phyloP scores from a whole-genome alignment of 2,113 vertebrate genomes.

The Lampris incognitus region DNA sequence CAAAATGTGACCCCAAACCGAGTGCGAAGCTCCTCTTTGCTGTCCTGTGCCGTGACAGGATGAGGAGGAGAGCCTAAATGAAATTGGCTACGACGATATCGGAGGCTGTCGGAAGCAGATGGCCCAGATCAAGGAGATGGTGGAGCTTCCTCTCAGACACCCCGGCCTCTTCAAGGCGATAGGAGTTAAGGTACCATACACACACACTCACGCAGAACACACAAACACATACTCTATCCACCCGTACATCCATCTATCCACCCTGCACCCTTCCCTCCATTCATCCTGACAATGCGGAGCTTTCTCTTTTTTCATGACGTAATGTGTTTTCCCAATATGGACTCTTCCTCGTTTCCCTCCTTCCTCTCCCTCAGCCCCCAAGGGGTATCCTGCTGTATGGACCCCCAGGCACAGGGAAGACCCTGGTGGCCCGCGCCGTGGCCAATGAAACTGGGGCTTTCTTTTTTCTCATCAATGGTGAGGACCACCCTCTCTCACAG shows the following conservation, averaged over 20 bases:
- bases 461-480: constrained; percentile 85
- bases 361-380: constrained; percentile 73
- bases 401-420: constrained; percentile 83
- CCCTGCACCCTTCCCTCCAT: not conserved
- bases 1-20: too few species aligned
- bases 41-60: constrained; percentile 79
- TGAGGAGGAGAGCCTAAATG: constrained; percentile 94
- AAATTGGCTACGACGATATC: constrained; percentile 96
- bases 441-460: constrained; percentile 85
- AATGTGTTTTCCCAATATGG: not conserved
- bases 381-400: constrained; percentile 82
- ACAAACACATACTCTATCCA: not conserved
- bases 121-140: constrained; percentile 97
- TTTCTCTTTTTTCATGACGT: not conserved
- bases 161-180: constrained; percentile 96
- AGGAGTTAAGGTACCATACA: constrained; percentile 89
- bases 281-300: not conserved
- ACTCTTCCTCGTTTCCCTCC: not conserved
- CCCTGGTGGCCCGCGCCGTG: constrained; percentile 83
- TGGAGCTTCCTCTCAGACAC: constrained; percentile 94
- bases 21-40: too few species aligned
- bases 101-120: constrained; percentile 95
- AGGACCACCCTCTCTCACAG: constrained; percentile 29
- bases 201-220: too few species aligned
- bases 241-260: not conserved